A percentile compares a stretch with the other conserved stretches of the same genome.
Conservation (phyloP, 2,888 invertebrate species). For the Brachyptera putata region DNA sequence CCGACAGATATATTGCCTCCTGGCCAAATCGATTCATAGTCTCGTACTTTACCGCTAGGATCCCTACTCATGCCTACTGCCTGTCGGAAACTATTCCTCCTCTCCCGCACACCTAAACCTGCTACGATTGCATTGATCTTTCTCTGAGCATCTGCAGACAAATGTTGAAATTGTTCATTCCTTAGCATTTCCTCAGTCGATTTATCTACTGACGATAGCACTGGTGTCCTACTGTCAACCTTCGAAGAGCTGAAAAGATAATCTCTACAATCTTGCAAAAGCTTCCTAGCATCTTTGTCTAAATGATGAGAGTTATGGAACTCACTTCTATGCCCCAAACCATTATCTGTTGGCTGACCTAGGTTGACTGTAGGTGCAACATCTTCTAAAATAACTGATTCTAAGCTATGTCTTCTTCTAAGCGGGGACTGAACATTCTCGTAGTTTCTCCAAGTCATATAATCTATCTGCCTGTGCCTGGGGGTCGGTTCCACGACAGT, state of each 20-base stretch:
- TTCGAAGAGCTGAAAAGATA: conserved; percentile 28
- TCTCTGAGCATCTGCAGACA: conserved; percentile 31
- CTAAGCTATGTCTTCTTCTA: conserved; percentile 28
- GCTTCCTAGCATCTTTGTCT: conserved; percentile 31
- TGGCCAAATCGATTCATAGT: conserved; percentile 39
- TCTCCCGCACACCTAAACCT: conserved; percentile 39
- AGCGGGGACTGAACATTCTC: conserved; percentile 1
- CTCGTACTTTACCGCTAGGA: conserved; percentile 23
- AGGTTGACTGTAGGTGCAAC: neutral
- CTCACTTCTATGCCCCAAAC: neutral
- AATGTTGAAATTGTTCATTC: conserved; percentile 23
- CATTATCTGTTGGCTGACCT: neutral
- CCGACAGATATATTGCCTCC: neutral
- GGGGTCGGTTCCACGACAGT: neutral
- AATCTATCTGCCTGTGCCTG: neutral
- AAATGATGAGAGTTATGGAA: conserved; percentile 16
- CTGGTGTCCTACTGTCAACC: neutral
- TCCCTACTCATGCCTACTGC: conserved; percentile 40
- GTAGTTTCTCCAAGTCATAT: conserved; percentile 8
- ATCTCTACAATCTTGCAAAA: conserved; percentile 33
- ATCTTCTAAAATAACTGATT: conserved; percentile 29
- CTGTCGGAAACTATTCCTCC: conserved; percentile 41
- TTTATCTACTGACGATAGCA: neutral
- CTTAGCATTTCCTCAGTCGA: neutral
- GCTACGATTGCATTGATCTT: conserved; percentile 36